Evolutionary conservation across 2,113 vertebrate species (phyloP), one percentile per base, ranked within the genome.

Genomic region (Bufo gargarizans): DNA sequence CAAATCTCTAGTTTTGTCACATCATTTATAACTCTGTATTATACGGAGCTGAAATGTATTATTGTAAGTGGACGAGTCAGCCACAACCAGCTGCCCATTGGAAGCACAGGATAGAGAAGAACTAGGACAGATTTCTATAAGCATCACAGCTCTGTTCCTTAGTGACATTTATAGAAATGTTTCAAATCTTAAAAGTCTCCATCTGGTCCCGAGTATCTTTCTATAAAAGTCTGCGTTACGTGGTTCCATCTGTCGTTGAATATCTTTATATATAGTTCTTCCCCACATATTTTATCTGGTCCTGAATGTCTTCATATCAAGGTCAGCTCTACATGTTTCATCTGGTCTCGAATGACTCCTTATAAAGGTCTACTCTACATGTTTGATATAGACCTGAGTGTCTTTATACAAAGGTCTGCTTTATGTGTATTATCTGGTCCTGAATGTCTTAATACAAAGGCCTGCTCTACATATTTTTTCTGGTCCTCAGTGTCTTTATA

Each of bases 121-220:
- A 76, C 47, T 76, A 20, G 72, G 47, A 50, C 72, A 74, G 69
- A 74, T 76, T 20, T 76, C 45, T 76, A 76, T 9, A 10, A 76
- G 72, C 7, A 76, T 19, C 7, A 3, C 20, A 50, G 72, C 45
- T 49, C 47, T 17, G 72, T 0, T 76, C 17, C 72, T 76, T 74
- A 74, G 14, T 47, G 71, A 74, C 71, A 74, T 74, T 71, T 76
- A 76, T 76, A 76, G 72, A 76, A 76, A 49, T 49, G 16, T 76
- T 17, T 76, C 4, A 49, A 14, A 12, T 72, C 6, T 72, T 72
- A 14, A 47, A 76, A 76, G 69, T 45, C 43, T 69, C 33, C 63
- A n/a, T n/a, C 20, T 20, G 20, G 19, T 65, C 20, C 63, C 8
- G 19, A 3, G 63, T 65, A 11, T 61, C 59, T 61, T 17, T 61